Conservation (phyloP, 2,888 invertebrate species). For the Salticus scenicus region DNA sequence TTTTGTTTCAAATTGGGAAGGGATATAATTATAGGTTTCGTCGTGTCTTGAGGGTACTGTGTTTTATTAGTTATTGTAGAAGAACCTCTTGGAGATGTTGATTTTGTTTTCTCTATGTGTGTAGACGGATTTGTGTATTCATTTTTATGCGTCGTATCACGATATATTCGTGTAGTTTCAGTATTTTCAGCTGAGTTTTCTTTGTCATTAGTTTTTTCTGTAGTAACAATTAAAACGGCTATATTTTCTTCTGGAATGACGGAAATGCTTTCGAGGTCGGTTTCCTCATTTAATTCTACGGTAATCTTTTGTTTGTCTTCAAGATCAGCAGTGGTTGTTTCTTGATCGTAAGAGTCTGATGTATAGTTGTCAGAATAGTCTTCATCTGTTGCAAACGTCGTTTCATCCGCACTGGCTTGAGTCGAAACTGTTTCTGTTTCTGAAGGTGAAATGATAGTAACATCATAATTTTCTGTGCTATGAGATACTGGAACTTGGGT, state of each 20-base stretch:
- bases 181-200: background rate
- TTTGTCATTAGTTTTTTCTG: conserved; percentile 34
- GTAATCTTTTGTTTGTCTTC: conserved; percentile 50
- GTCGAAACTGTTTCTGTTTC: conserved; percentile 21
- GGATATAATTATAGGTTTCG: background rate
- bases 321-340: conserved; percentile 6
- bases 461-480: conserved; percentile 63
- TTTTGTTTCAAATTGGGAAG: background rate
- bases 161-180: background rate
- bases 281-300: conserved; percentile 41
- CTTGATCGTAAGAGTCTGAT: background rate
- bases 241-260: conserved; percentile 65
- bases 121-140: background rate
- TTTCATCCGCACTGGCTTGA: conserved; percentile 24
- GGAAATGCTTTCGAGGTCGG: conserved; percentile 52
- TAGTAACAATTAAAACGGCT: conserved; percentile 50
- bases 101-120: background rate
- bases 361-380: background rate
- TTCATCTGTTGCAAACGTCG: background rate
- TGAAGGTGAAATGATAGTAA: conserved; percentile 40
- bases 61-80: background rate
- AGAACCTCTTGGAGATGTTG: background rate
- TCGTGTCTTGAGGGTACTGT: background rate
- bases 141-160: background rate
- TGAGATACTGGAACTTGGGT: conserved; percentile 46